These are phyloP conservation scores for Temnothorax nylanderi DNA, from an alignment of 1,140 invertebrate species.

Conservation along the genomic window DNA sequence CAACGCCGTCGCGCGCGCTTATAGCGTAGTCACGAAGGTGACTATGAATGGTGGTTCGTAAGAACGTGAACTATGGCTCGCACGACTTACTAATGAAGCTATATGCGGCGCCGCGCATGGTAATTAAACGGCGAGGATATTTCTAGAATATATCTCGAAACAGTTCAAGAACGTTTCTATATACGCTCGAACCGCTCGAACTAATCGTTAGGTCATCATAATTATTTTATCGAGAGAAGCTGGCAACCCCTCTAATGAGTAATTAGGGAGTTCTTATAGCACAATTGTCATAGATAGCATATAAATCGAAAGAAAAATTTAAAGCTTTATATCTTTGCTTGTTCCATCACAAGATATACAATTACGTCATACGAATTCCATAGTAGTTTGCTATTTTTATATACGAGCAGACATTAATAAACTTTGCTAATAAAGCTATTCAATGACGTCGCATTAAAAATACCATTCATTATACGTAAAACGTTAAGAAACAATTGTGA, in stretches of 20 bases:
- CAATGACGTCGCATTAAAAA: background rate
- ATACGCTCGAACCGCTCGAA: no score
- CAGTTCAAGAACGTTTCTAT: background rate
- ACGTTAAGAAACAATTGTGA: background rate
- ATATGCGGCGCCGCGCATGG: constrained; percentile 5
- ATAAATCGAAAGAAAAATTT: background rate
- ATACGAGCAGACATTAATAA: background rate
- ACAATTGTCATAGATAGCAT: background rate
- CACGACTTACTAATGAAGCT: constrained; percentile 46
- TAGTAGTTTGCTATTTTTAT: background rate
- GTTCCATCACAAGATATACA: background rate
- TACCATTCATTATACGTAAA: background rate
- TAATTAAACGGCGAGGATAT: constrained; percentile 37
- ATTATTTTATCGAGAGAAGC: background rate
- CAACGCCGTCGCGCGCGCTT: constrained; percentile 48
- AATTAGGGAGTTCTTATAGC: background rate
- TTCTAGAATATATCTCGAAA: constrained; percentile 28
- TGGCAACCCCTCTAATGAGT: constrained; percentile 2
- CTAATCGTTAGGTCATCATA: background rate
- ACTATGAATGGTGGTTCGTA: constrained; percentile 12
- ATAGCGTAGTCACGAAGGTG: constrained; percentile 52
- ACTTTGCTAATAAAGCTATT: background rate
- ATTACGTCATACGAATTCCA: background rate
- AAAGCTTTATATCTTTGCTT: background rate
- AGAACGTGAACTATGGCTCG: constrained; percentile 36